Evolutionary conservation across 2,797 vertebrate genomes (phyloP).

Genomic region (Nannoperca obscura): DNA sequence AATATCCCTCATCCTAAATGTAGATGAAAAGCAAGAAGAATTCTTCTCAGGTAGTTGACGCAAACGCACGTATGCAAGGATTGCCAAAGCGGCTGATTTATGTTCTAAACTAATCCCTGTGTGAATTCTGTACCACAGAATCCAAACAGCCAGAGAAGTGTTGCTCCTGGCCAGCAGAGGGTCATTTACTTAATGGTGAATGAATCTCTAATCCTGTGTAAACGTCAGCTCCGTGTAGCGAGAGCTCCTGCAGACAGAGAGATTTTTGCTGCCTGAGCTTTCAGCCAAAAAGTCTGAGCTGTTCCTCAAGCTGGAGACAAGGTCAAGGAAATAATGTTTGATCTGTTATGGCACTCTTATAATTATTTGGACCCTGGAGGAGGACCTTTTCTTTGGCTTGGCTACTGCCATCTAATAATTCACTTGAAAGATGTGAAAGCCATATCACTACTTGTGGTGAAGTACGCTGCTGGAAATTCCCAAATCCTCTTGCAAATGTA

Average conservation of each 20-base stretch:
- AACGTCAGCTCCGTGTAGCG: slow-evolving; percentile 68
- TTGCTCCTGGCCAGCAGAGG: slow-evolving; percentile 64
- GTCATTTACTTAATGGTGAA: slow-evolving; percentile 72
- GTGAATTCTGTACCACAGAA: slow-evolving; percentile 55
- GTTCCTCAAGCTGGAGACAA: slow-evolving; percentile 77
- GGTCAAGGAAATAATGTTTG: slow-evolving; percentile 80
- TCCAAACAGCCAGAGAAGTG: slow-evolving; percentile 61
- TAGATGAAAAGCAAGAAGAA: slow-evolving; percentile 14
- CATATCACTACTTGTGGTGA: slow-evolving; percentile 55
- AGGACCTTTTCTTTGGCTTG: slow-evolving; percentile 79
- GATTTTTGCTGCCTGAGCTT: slow-evolving; percentile 51
- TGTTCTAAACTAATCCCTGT: slow-evolving; percentile 49
- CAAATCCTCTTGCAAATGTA: slow-evolving; percentile 50
- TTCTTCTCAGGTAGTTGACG: slow-evolving; percentile 35
- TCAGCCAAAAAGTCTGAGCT: slow-evolving; percentile 70
- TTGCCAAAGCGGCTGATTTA: slow-evolving; percentile 63
- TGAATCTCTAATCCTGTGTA: slow-evolving; percentile 77
- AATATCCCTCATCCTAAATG: slow-evolving; percentile 12
- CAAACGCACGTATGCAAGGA: slow-evolving; percentile 7
- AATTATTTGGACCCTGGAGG: slow-evolving; percentile 81
- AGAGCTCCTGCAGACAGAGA: slow-evolving; percentile 67
- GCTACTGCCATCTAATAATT: slow-evolving; percentile 77
- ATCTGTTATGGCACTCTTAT: slow-evolving; percentile 81
- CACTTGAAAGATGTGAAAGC: slow-evolving; percentile 73
- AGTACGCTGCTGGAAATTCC: slow-evolving; percentile 53